Conservation (phyloP, 2,113 vertebrate species). For the Psammodynastes pulverulentus region DNA sequence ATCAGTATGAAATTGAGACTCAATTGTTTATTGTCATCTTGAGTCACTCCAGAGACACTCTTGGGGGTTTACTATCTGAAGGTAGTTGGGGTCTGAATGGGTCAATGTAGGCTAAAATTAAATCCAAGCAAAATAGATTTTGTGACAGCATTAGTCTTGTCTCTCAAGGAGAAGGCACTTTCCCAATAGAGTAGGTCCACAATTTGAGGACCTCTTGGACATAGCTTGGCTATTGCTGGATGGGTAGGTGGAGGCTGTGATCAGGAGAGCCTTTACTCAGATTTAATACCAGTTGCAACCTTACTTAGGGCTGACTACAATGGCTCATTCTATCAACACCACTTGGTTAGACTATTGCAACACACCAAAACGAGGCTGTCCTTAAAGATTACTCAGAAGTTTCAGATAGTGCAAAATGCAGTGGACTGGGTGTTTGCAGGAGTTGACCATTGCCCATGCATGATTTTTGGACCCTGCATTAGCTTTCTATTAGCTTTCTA, state of each 20-base stretch:
- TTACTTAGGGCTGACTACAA: background rate
- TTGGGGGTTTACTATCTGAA: background rate
- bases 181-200: background rate
- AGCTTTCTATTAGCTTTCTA: background rate
- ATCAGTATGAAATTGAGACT: background rate
- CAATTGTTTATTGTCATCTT: background rate
- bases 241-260: background rate
- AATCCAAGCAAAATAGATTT: background rate
- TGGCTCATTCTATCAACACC: background rate
- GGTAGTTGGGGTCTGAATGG: background rate
- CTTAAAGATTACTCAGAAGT: background rate
- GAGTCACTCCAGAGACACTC: background rate
- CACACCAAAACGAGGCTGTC: background rate
- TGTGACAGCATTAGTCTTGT: background rate
- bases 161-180: background rate
- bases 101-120: background rate
- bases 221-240: background rate
- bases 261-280: background rate
- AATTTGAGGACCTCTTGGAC: background rate
- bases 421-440: background rate
- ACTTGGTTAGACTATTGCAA: background rate
- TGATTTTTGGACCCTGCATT: background rate
- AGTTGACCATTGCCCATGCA: background rate
- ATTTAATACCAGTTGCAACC: background rate
- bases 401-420: background rate